Base-by-base conservation (phyloP, 2,888 invertebrate species). In the Drosophila nr. perissopoda region DNA sequence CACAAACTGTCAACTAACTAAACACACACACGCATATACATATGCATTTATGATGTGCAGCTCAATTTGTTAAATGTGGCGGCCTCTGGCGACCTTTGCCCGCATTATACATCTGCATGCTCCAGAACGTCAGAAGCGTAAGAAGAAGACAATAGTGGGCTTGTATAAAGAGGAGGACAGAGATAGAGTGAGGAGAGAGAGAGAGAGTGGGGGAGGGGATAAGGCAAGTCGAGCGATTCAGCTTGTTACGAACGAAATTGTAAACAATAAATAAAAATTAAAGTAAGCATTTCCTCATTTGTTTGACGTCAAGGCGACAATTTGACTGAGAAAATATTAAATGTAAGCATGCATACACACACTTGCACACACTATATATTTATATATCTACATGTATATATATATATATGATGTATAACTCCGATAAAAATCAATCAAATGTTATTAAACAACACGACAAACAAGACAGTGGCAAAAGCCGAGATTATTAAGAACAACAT, bases 231-330 rank as follows among this genome's bases (percentile, higher is more conserved):
- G 27, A 58, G 60, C 60, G 63, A 52, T 60, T 60, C 38, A 56
- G 76, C 63, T 72, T 63, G 64, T 69, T 79, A 61, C 53, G 31
- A 54, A 63, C 51, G 60, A 72, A 65, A 67, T 54, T 36, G 46
- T 36, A 67, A 51, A 59, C 53, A 61, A 65, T 68, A 56, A 56
- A 61, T 67, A 70, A 66, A 83, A 70, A 76, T 79, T 90, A 85
- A 85, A 85, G 80, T 88, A 85, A 79, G 80, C 75, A 82, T 82
- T 85, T 85, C 90, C 85, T 85, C 74, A 85, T 85, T 85, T 78
- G 65, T 49, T 25, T 72, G 75, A 66, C 67, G 54, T 70, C 65
- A 67, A 65, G 65, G 82, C 70, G 60, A 73, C 72, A 85, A 76
- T 88, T 82, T 73, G 58, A 77, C 57, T 67, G 67, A 38, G 46